Evolutionary conservation across 2,113 vertebrate species (phyloP).

Genomic region (Campylomormyrus tamandua): DNA sequence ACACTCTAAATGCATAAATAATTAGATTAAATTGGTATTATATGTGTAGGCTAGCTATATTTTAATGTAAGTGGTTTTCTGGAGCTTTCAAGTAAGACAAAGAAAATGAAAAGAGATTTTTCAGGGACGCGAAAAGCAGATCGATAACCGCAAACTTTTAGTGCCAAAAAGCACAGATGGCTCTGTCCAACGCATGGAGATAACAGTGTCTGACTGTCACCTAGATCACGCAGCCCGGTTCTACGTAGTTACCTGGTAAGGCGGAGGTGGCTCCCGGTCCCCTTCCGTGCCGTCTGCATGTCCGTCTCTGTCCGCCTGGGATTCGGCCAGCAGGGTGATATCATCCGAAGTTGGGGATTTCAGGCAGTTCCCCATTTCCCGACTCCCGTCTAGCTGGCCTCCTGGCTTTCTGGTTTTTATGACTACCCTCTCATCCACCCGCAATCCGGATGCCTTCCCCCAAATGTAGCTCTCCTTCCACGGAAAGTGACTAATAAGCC

Average conservation of each 20-base stretch:
- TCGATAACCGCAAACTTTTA: neutral
- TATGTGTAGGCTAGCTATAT: neutral
- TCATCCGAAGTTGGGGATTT: slow-evolving; percentile 88
- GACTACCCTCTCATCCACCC: neutral
- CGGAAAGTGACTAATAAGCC: neutral
- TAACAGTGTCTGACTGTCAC: neutral
- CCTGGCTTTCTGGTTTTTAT: neutral
- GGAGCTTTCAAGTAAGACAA: neutral
- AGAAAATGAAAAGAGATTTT: neutral
- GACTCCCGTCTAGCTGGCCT: neutral
- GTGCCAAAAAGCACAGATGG: neutral
- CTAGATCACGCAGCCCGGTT: neutral
- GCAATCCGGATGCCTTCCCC: neutral
- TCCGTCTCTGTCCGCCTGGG: slow-evolving; percentile 83
- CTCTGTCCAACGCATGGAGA: neutral
- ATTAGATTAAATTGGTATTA: neutral
- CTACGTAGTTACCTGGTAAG: slow-evolving; percentile 72
- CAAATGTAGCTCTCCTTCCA: neutral
- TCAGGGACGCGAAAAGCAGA: neutral
- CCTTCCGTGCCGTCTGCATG: slow-evolving; percentile 80
- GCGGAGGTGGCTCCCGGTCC: slow-evolving; percentile 86
- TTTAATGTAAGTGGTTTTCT: neutral
- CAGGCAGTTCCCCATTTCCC: slow-evolving; percentile 87
- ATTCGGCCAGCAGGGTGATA: slow-evolving; percentile 86
- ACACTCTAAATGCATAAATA: neutral